These are phyloP conservation scores for Molossus molossus DNA, from an alignment of 2,797 vertebrate genomes.

Conservation along the genomic window DNA sequence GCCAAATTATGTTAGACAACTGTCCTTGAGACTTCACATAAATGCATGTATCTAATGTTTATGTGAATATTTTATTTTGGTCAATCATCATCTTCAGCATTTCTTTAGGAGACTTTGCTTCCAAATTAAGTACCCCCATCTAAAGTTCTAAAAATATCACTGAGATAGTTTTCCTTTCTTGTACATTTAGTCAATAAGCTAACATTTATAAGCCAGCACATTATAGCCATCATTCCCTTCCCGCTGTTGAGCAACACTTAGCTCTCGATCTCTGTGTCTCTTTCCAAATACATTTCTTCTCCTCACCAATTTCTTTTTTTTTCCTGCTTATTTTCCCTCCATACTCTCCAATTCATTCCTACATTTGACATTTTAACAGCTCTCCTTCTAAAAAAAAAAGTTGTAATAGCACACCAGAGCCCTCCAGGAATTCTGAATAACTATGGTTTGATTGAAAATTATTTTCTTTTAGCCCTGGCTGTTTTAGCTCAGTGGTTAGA, in stretches of 20 bases:
- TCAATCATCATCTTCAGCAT: not conserved
- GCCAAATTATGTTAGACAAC: not conserved
- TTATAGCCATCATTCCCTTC: not conserved
- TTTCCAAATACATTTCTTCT: not conserved
- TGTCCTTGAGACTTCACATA: not conserved
- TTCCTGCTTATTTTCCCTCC: not conserved
- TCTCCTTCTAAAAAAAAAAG: not conserved
- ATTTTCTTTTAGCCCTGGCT: too few species aligned
- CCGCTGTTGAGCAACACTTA: not conserved
- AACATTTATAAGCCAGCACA: slow-evolving; percentile 15
- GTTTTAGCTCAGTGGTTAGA: too few species aligned
- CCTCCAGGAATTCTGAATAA: slow-evolving; percentile 12
- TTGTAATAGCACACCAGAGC: not conserved
- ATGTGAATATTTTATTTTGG: not conserved
- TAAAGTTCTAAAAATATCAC: slow-evolving; percentile 39
- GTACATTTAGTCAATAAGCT: not conserved
- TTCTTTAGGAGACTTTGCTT: slow-evolving; percentile 40
- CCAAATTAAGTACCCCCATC: slow-evolving; percentile 45
- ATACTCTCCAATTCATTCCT: not conserved
- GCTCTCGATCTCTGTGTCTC: not conserved
- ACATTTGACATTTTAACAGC: not conserved
- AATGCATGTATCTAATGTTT: slow-evolving; percentile 3
- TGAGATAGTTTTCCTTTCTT: not conserved
- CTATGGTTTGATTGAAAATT: slow-evolving; percentile 14
- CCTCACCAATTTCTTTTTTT: not conserved